These are phyloP conservation scores for Nycticebus coucang DNA, from an alignment of 2,113 vertebrate species.

Conservation along the genomic window DNA sequence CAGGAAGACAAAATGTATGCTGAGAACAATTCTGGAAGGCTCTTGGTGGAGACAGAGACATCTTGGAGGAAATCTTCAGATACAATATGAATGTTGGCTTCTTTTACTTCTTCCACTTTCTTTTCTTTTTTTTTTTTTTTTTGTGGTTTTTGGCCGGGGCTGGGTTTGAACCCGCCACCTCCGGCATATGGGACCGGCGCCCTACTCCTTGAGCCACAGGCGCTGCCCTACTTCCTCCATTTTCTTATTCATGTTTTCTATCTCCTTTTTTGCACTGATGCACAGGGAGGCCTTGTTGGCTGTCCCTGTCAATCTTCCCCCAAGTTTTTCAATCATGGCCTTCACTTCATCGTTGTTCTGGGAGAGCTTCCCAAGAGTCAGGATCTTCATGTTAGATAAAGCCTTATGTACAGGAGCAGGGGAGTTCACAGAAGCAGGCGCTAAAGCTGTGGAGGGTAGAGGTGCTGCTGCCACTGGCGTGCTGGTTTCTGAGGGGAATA, in stretches of 20 bases:
- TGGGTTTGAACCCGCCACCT: too few relatives aligned
- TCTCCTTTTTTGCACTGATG: conserved; percentile 88
- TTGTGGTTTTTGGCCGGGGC: too few relatives aligned
- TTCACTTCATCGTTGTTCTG: conserved; percentile 97
- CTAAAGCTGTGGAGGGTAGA: conserved; percentile 52
- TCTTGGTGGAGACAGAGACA: conserved; percentile 88
- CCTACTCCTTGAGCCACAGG: too few relatives aligned
- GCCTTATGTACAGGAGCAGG: conserved; percentile 90
- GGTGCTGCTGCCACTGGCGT: conserved; percentile 1
- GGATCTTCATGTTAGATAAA: conserved; percentile 92
- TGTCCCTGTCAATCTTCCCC: conserved; percentile 91
- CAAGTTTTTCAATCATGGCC: conserved; percentile 90
- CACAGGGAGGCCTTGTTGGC: conserved; percentile 93
- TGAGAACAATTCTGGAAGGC: conserved; percentile 91
- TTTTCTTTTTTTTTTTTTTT: conserved; percentile 90
- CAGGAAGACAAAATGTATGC: conserved; percentile 93
- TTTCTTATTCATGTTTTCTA: too few relatives aligned
- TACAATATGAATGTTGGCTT: conserved; percentile 92
- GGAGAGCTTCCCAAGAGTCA: conserved; percentile 92
- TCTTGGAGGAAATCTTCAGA: conserved; percentile 93
- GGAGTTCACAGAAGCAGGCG: conserved; percentile 61
- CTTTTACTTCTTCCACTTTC: conserved; percentile 97
- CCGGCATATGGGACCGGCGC: too few relatives aligned
- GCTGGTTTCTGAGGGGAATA: conserved; percentile 88
- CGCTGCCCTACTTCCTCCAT: too few relatives aligned